Evolutionary conservation across 1,140 invertebrate species (phyloP).

Genomic region (Elymnias hypermnestra): DNA sequence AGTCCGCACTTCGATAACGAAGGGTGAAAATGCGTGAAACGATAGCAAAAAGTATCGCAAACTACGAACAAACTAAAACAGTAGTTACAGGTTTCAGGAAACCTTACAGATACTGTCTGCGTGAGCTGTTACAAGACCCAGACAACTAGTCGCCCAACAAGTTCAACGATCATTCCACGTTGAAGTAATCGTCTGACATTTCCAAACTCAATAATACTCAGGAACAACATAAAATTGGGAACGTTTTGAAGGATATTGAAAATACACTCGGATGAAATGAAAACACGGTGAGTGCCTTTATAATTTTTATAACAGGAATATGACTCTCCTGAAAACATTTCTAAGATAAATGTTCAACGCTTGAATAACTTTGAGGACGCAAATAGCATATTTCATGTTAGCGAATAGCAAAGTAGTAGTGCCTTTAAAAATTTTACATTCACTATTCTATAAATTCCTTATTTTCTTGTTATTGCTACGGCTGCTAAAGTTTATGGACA

Average conservation of each 20-base stretch:
- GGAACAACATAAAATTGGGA: slow-evolving; percentile 10
- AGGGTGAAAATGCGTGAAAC: slow-evolving; percentile 15
- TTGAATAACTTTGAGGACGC: neutral
- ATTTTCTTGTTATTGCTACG: too few species aligned
- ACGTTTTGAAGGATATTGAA: slow-evolving; percentile 11
- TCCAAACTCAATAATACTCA: slow-evolving; percentile 8
- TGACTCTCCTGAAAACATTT: neutral
- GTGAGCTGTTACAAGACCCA: slow-evolving; percentile 29
- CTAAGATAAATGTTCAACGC: neutral
- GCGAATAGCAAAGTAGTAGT: too few species aligned
- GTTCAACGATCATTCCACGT: slow-evolving; percentile 8
- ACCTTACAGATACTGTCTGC: slow-evolving; percentile 47
- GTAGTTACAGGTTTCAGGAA: slow-evolving; percentile 53
- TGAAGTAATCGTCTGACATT: slow-evolving; percentile 9
- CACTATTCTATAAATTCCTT: too few species aligned
- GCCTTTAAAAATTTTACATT: too few species aligned
- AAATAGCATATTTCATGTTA: too few species aligned
- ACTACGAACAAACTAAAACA: slow-evolving; percentile 36
- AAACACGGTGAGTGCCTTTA: neutral
- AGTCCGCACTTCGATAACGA: slow-evolving; percentile 3
- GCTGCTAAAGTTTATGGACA: too few species aligned
- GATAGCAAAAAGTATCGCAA: slow-evolving; percentile 24
- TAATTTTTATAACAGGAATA: neutral
- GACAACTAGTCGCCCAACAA: slow-evolving; percentile 26
- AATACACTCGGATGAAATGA: slow-evolving; percentile 11